phyloP scores from a whole-genome alignment of 2,113 vertebrate genomes.

The Peromyscus polionotus region DNA sequence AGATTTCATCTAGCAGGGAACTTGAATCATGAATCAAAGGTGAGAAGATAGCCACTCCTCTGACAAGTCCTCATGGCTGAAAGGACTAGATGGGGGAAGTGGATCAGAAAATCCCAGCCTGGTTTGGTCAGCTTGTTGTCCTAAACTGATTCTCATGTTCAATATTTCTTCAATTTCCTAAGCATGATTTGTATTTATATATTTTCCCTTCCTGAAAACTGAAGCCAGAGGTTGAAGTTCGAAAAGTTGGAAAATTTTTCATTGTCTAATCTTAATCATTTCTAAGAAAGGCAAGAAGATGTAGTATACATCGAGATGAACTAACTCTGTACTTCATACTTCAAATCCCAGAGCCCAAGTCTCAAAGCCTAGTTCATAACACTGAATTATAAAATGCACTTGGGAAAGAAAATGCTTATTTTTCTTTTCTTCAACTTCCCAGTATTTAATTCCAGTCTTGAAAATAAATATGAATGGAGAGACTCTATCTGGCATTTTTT shows the following conservation, averaged over 20 bases:
- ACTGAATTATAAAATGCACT: neutral
- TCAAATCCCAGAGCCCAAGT: neutral
- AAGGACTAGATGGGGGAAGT: rapidly evolving
- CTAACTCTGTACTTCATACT: neutral
- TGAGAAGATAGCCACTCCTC: neutral
- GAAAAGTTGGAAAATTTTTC: neutral
- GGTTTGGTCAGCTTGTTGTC: neutral
- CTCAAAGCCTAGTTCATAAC: neutral
- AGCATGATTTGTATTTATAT: neutral
- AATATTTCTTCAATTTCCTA: neutral
- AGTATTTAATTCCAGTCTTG: neutral
- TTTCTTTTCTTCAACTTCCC: neutral
- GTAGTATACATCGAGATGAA: neutral
- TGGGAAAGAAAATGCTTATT: neutral
- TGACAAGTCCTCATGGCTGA: neutral
- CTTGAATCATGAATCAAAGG: neutral
- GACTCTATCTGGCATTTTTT: neutral
- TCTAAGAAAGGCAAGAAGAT: neutral
- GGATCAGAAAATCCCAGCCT: neutral
- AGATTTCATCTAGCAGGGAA: neutral
- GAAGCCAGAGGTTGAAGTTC: neutral
- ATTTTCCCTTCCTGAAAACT: neutral
- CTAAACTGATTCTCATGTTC: neutral
- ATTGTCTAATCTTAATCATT: neutral
- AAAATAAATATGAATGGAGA: neutral